A percentile compares a stretch with the other conserved stretches of the same genome.
phyloP scores from a whole-genome alignment of 2,888 invertebrate genomes.

The Drosophila borealis region DNA sequence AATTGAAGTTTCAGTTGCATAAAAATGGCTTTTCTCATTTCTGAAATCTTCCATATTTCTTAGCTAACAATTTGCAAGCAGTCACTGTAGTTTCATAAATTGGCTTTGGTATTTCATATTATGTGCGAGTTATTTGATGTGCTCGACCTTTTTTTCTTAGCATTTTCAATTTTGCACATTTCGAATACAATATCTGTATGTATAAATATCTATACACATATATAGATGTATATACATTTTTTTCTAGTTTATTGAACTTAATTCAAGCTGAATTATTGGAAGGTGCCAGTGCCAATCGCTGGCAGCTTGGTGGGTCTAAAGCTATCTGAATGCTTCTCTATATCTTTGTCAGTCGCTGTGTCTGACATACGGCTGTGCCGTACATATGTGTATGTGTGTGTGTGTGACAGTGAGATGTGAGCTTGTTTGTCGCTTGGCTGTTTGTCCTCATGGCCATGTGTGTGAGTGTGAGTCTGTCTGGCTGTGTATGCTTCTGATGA shows the following conservation, averaged over 20 bases:
- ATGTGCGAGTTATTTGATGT: conserved; percentile 29
- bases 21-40: background rate
- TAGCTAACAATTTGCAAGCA: background rate
- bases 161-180: conserved; percentile 40
- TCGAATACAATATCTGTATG: conserved; percentile 23
- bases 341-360: conserved; percentile 10
- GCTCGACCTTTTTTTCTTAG: conserved; percentile 16
- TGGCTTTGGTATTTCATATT: conserved; percentile 23
- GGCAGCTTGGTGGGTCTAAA: conserved; percentile 42
- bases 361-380: conserved; percentile 5
- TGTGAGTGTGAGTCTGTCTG: conserved; percentile 15
- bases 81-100: background rate
- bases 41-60: background rate
- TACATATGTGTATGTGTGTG: conserved; percentile 32
- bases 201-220: background rate
- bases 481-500: conserved; percentile 62
- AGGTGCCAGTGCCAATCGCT: conserved; percentile 64
- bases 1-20: no score
- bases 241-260: conserved; percentile 59
- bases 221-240: conserved; percentile 10
- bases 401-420: conserved; percentile 73
- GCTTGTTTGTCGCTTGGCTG: conserved; percentile 71
- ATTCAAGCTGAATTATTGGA: conserved; percentile 72
- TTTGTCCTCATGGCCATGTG: conserved; percentile 41
- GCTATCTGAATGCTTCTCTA: conserved; percentile 41